phyloP scores from a whole-genome alignment of 2,888 invertebrate genomes.

The Tinea semifulvella region DNA sequence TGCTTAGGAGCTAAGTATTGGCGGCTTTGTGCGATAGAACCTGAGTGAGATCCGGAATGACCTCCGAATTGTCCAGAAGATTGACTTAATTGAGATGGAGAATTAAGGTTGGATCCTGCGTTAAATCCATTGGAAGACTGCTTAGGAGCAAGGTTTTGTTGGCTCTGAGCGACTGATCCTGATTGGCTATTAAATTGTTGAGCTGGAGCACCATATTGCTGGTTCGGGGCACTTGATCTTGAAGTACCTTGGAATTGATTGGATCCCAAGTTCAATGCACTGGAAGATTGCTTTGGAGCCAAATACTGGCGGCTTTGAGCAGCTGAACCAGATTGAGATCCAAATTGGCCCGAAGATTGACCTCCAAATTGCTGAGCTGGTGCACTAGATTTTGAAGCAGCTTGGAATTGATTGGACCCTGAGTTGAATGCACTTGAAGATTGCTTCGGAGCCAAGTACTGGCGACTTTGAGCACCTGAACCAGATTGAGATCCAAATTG shows the following conservation, averaged over 20 bases:
- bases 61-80: slow-evolving; percentile 1
- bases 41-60: slow-evolving; percentile 6
- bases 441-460: neutral
- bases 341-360: neutral
- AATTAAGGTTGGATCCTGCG: neutral
- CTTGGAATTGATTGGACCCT: slow-evolving; percentile 1
- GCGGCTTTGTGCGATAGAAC: neutral
- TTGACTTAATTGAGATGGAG: neutral
- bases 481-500: neutral
- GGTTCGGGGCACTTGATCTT: slow-evolving; percentile 5
- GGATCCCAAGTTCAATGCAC: neutral
- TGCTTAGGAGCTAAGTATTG: neutral
- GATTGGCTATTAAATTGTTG: neutral
- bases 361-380: neutral
- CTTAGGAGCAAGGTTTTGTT: neutral
- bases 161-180: neutral
- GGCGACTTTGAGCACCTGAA: neutral
- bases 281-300: neutral
- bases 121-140: neutral
- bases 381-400: neutral
- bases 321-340: neutral
- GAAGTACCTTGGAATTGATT: slow-evolving; percentile 5
- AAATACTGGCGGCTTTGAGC: slow-evolving; percentile 1
- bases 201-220: neutral
- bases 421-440: neutral